phyloP scores from a whole-genome alignment of 2,888 invertebrate species.

The Coleophora deauratella region DNA sequence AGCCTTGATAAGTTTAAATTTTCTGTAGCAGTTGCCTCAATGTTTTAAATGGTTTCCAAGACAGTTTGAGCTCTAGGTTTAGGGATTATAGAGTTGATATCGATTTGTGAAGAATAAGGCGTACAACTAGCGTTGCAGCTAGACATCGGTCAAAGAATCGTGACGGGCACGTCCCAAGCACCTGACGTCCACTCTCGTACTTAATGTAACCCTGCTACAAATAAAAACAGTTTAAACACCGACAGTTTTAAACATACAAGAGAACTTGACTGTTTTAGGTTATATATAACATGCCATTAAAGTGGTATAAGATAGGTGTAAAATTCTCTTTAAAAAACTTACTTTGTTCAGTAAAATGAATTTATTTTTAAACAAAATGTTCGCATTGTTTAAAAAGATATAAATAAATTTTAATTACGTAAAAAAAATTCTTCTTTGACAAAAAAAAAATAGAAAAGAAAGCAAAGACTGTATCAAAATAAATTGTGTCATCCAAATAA shows the following conservation, averaged over 20 bases:
- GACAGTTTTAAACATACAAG: no score
- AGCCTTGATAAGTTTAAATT: not conserved
- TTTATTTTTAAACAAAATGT: no score
- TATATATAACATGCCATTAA: no score
- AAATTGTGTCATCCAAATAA: no score
- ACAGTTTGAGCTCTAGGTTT: conserved; percentile 16
- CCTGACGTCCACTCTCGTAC: conserved; percentile 63
- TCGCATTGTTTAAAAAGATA: no score
- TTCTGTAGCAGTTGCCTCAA: not conserved
- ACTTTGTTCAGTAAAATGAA: no score
- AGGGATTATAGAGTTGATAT: conserved; percentile 19
- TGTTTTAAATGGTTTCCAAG: not conserved
- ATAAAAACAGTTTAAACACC: conserved; percentile 43
- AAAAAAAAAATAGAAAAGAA: no score
- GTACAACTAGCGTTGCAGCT: conserved; percentile 44
- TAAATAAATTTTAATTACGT: no score
- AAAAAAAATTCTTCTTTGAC: no score
- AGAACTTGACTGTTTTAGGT: conserved; percentile 25
- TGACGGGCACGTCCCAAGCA: conserved; percentile 67
- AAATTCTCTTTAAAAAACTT: no score
- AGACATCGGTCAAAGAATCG: conserved; percentile 71
- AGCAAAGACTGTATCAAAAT: no score
- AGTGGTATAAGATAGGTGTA: no score
- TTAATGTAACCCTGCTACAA: conserved; percentile 54
- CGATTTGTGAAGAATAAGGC: conserved; percentile 17